Evolutionary conservation across 1,140 invertebrate species (phyloP), one percentile per base, ranked within the genome.

Genomic region (Venturia canescens): DNA sequence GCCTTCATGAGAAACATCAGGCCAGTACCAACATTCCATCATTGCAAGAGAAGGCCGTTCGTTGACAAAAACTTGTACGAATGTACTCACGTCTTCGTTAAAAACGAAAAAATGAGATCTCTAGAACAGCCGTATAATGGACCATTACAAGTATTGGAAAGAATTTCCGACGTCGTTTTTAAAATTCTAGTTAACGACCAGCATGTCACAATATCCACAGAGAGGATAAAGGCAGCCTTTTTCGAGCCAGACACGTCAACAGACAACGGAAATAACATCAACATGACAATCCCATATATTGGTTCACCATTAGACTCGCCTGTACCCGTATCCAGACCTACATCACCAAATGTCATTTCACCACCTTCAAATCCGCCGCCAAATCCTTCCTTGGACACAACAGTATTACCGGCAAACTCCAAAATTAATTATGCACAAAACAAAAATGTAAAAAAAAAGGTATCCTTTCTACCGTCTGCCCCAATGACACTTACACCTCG

Each of bases 81-180:
- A 1, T 81, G 80, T 53, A 79, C 80, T 1, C 84, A 87, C 63
- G 87, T 87, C 13, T 87, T 87, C 29, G 5, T 87, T 5, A 77
- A 79, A 44, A 44, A 26, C 23, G 79, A 84, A 66, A 79, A 3
- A 15, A 71, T 44, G n/a, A 71, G 44, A 71, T 71, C 69, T 1
- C 70, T 86, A 18, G 34, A 67, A 74, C 70, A 79, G 0, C 71
- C 83, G 0, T 27, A 82, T 2, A 53, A 53, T 15, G 82, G 76
- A 34, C 85, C 85, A 4, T 83, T 81, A 44, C 21, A 81, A 75
- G 82, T 87, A 0, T 15, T 87, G 0, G 53, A 79, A 6, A 50
- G 83, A 53, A 31, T 77, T 18, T 75, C 38, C 4, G 79, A 74
- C 26, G 83, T 84, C 27, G 31, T 60, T 9, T 84, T 82, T 67